Evolutionary conservation across 2,888 invertebrate species (phyloP).

Genomic region (Tinea pellionella): DNA sequence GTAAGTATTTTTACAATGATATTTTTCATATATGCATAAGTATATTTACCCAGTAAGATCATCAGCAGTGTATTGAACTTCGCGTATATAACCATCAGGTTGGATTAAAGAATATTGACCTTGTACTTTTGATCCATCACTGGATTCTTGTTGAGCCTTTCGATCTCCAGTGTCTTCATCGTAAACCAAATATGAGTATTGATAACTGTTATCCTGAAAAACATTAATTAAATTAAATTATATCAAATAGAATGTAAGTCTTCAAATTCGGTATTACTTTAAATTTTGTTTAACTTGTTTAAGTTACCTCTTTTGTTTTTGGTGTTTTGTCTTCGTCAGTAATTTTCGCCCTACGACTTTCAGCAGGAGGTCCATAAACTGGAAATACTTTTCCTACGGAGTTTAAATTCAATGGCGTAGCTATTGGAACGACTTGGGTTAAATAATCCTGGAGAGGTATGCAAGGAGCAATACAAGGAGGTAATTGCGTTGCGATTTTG

Average conservation of each 20-base stretch:
- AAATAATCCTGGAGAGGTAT: slow-evolving; percentile 27
- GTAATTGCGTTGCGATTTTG: slow-evolving; percentile 23
- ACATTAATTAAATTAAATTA: neutral
- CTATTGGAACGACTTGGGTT: slow-evolving; percentile 27
- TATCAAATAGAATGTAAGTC: no score
- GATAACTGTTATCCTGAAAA: slow-evolving; percentile 28
- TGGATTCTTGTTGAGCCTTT: slow-evolving; percentile 60
- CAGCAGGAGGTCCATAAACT: slow-evolving; percentile 7
- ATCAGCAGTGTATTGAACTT: slow-evolving; percentile 66
- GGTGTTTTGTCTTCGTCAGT: neutral
- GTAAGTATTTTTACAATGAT: neutral
- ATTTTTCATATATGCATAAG: neutral
- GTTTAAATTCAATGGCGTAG: slow-evolving; percentile 17
- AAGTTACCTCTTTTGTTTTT: slow-evolving; percentile 30
- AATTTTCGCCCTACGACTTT: neutral
- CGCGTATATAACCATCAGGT: slow-evolving; percentile 63
- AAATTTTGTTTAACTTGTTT: no score
- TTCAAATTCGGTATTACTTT: no score
- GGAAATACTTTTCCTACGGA: neutral
- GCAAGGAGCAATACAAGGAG: slow-evolving; percentile 47
- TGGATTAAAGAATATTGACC: slow-evolving; percentile 66
- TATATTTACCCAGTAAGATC: slow-evolving; percentile 52
- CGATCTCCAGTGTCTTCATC: slow-evolving; percentile 67
- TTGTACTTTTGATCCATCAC: slow-evolving; percentile 63
- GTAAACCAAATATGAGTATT: slow-evolving; percentile 65